Conservation (phyloP, 2,888 invertebrate genomes). For the Tachystola acroxantha region DNA sequence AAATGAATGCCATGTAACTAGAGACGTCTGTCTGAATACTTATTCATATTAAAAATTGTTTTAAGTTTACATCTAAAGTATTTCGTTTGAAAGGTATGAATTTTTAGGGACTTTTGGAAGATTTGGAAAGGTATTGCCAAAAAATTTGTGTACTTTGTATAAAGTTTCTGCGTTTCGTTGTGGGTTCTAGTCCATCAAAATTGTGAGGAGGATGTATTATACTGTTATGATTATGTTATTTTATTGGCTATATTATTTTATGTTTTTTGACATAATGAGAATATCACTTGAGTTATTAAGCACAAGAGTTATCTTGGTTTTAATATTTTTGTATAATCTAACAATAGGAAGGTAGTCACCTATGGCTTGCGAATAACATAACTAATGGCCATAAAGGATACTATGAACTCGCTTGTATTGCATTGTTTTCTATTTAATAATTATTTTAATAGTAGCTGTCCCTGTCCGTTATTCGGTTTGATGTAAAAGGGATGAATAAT, state of each 20-base stretch:
- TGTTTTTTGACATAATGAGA: constrained; percentile 38
- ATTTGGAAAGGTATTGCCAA: constrained; percentile 41
- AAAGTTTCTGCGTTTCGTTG: constrained; percentile 49
- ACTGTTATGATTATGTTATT: constrained; percentile 36
- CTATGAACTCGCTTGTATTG: constrained; percentile 70
- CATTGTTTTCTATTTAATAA: constrained; percentile 64
- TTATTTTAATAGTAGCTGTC: constrained; percentile 22
- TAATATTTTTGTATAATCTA: constrained; percentile 67
- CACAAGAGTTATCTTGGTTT: constrained; percentile 56
- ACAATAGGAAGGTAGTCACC: constrained; percentile 66
- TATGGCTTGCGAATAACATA: constrained; percentile 76
- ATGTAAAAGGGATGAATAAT: constrained; percentile 21
- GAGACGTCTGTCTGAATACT: constrained; percentile 27
- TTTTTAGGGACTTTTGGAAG: constrained; percentile 24
- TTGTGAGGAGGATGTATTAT: constrained; percentile 52
- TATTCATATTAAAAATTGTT: constrained; percentile 1
- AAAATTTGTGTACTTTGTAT: constrained; percentile 43
- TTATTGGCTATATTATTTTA: constrained; percentile 49
- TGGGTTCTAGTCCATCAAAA: constrained; percentile 76
- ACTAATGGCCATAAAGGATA: constrained; percentile 70
- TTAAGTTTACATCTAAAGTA: constrained; percentile 5
- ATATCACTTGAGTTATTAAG: constrained; percentile 39
- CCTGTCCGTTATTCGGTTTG: constrained; percentile 13
- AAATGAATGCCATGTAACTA: constrained; percentile 68
- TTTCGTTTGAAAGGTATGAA: constrained; percentile 19